Conservation (phyloP, 2,797 vertebrate species). For the Sebastes minor region DNA sequence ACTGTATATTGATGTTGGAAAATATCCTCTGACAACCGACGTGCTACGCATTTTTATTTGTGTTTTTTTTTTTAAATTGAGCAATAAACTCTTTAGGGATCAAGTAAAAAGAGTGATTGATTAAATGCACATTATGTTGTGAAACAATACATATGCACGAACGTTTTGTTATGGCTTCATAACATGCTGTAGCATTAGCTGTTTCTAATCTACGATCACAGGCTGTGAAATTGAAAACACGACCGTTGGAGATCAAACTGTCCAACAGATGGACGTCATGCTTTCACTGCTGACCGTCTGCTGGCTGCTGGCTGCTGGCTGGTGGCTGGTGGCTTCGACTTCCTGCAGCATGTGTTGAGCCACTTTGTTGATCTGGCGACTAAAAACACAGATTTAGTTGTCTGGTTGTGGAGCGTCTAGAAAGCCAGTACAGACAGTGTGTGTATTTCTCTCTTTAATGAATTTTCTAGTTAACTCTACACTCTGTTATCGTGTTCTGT, state of each 20-base stretch:
- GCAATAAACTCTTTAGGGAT: background rate
- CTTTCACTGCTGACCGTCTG: slow-evolving; percentile 13
- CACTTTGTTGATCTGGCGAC: background rate
- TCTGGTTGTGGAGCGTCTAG: background rate
- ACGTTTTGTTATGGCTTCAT: background rate
- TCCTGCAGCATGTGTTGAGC: slow-evolving; percentile 1
- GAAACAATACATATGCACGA: no score
- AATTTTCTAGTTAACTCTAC: background rate
- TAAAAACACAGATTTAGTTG: background rate
- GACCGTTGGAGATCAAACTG: slow-evolving; percentile 14
- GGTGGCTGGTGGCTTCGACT: background rate
- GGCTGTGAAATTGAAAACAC: slow-evolving; percentile 29
- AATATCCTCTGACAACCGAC: background rate
- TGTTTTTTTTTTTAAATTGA: background rate
- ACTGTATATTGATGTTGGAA: background rate
- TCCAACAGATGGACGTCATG: slow-evolving; percentile 28
- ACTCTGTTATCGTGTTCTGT: background rate
- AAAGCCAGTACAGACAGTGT: background rate
- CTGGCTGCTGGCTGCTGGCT: background rate
- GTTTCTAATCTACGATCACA: slow-evolving; percentile 26
- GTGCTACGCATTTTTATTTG: background rate
- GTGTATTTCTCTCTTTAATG: background rate
- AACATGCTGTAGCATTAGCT: background rate
- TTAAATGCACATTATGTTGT: background rate
- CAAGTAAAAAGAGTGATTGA: background rate